phyloP scores from a whole-genome alignment of 2,888 invertebrate genomes.

The Diachrysia chrysitis region DNA sequence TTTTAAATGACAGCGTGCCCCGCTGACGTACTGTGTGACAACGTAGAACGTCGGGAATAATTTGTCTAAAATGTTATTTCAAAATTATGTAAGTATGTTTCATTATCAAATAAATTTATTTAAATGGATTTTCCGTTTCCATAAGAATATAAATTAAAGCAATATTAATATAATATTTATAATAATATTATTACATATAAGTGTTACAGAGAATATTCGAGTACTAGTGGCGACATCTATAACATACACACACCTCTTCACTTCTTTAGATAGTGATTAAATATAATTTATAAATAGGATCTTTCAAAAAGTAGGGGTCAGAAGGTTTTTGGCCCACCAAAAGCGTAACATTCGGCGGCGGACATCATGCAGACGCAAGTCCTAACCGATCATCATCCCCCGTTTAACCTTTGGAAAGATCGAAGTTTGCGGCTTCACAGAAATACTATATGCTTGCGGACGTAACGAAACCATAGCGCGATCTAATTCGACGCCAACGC shows the following conservation, averaged over 20 bases:
- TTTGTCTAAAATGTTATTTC: background rate
- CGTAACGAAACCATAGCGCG: slow-evolving; percentile 69
- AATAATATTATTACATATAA: too few relatives aligned
- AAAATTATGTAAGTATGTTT: background rate
- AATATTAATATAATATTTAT: too few relatives aligned
- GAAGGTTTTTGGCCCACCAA: slow-evolving; percentile 81
- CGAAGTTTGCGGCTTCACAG: slow-evolving; percentile 14
- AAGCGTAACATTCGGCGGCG: slow-evolving; percentile 85
- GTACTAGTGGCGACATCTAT: background rate
- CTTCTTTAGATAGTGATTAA: background rate
- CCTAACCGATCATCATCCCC: slow-evolving; percentile 85
- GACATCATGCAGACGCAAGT: slow-evolving; percentile 84
- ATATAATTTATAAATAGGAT: slow-evolving; percentile 57
- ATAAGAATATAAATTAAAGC: too few relatives aligned
- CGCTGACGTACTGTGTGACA: slow-evolving; percentile 15
- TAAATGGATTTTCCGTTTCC: too few relatives aligned
- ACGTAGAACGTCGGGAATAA: background rate
- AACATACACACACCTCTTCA: background rate
- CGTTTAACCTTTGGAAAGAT: slow-evolving; percentile 88
- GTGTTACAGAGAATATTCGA: too few relatives aligned
- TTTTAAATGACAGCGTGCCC: slow-evolving; percentile 29
- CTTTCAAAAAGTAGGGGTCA: slow-evolving; percentile 80
- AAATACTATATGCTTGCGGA: slow-evolving; percentile 11
- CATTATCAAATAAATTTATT: background rate
- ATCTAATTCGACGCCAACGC: slow-evolving; percentile 65